Evolutionary conservation across 1,140 invertebrate genomes (phyloP).

Genomic region (Philotrypesis tridentata): DNA sequence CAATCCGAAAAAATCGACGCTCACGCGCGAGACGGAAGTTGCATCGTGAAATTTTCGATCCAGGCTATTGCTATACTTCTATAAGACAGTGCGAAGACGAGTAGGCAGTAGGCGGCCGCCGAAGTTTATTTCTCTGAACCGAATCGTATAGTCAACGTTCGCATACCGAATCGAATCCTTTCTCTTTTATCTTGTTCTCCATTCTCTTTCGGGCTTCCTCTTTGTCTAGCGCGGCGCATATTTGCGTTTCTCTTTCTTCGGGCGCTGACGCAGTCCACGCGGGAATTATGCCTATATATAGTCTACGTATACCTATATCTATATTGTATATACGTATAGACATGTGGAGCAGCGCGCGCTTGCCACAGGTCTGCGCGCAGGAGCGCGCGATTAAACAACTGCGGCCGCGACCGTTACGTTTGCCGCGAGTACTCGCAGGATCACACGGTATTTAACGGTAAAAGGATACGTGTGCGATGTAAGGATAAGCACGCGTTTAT

Average conservation of each 20-base stretch:
- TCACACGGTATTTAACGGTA: constrained; percentile 38
- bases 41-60: too few relatives aligned
- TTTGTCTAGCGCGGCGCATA: neutral
- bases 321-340: too few relatives aligned
- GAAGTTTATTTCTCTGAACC: too few relatives aligned
- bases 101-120: too few relatives aligned
- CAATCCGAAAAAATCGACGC: too few relatives aligned
- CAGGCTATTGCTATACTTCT: too few relatives aligned
- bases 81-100: too few relatives aligned
- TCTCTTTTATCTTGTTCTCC: constrained; percentile 14
- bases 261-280: constrained; percentile 42
- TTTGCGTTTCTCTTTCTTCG: constrained; percentile 40
- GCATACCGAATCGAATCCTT: constrained; percentile 3
- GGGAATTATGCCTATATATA: too few relatives aligned
- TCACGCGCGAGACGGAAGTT: too few relatives aligned
- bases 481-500: neutral
- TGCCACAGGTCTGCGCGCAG: too few relatives aligned
- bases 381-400: neutral
- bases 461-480: constrained; percentile 14
- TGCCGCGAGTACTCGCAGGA: constrained; percentile 37
- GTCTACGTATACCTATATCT: too few relatives aligned
- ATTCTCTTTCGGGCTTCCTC: neutral
- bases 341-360: too few relatives aligned
- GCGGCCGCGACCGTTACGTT: constrained; percentile 18
- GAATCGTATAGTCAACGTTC: neutral